phyloP scores from a whole-genome alignment of 2,113 vertebrate genomes.

The Nestor notabilis region DNA sequence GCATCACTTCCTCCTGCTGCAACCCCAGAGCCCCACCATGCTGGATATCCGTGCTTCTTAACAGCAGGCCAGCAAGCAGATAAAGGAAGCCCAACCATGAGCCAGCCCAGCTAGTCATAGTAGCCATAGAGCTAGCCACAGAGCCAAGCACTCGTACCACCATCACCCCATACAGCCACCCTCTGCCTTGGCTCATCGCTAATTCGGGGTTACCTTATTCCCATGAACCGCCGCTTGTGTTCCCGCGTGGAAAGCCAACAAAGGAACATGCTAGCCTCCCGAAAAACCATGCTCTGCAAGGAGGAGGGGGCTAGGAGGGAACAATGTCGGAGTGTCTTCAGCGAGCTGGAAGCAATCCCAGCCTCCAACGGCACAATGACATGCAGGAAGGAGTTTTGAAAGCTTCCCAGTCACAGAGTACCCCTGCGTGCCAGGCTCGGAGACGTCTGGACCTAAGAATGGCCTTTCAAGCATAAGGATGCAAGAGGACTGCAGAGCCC shows the following conservation, averaged over 20 bases:
- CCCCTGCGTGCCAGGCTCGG: not conserved
- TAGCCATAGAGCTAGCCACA: not conserved
- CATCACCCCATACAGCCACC: not conserved
- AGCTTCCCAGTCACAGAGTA: not conserved
- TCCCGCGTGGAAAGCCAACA: not conserved
- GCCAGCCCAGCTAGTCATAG: not conserved
- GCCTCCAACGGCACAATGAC: constrained; percentile 27
- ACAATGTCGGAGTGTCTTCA: constrained; percentile 36
- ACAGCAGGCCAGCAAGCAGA: not conserved
- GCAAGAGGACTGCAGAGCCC: not conserved
- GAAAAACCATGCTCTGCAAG: not conserved
- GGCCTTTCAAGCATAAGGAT: not conserved
- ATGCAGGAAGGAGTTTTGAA: constrained; percentile 39
- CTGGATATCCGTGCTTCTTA: not conserved
- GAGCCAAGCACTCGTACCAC: not conserved
- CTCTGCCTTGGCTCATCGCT: not conserved
- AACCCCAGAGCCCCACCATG: not conserved
- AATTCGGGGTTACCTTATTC: not conserved
- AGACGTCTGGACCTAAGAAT: not conserved
- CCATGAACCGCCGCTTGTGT: constrained; percentile 10
- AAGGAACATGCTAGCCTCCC: not conserved
- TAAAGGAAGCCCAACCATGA: rapidly evolving
- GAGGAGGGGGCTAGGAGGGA: constrained; percentile 6
- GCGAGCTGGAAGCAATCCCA: constrained; percentile 45
- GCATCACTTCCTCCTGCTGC: rapidly evolving